Evolutionary conservation across 2,113 vertebrate genomes (phyloP).

Genomic region (Syngnathus typhle): DNA sequence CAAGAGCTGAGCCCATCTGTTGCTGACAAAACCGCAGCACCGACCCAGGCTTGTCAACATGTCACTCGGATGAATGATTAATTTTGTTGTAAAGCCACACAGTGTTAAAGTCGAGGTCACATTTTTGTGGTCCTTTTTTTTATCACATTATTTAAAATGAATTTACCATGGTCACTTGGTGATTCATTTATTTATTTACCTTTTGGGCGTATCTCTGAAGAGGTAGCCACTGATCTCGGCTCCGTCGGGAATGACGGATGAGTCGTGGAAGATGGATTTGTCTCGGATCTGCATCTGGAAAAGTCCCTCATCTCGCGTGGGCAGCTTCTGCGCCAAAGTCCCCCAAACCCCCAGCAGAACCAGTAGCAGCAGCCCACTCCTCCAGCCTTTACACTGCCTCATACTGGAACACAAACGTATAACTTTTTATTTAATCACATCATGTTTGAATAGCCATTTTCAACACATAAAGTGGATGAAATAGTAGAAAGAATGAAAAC

Average conservation of each 20-base stretch:
- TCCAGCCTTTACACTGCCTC: constrained; percentile 67
- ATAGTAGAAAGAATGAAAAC: no score
- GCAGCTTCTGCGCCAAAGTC: constrained; percentile 82
- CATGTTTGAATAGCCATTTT: not conserved
- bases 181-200: constrained; percentile 62
- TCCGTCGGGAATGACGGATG: constrained; percentile 89
- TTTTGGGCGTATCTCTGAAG: constrained; percentile 92
- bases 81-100: no score
- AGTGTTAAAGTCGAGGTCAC: no score
- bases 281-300: constrained; percentile 97
- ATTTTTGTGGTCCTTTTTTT: not conserved
- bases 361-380: constrained; percentile 45
- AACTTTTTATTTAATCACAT: not conserved
- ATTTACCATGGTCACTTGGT: not conserved
- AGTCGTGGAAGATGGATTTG: constrained; percentile 87
- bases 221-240: constrained; percentile 94
- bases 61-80: no score
- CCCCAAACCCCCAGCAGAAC: constrained; percentile 67
- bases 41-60: no score
- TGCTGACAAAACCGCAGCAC: no score
- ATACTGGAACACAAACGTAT: constrained; percentile 70
- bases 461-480: no score
- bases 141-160: not conserved
- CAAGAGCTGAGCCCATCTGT: no score
- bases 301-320: constrained; percentile 92